These are phyloP conservation scores for Coleophora flavipennella DNA, from an alignment of 2,888 invertebrate genomes.

Conservation along the genomic window DNA sequence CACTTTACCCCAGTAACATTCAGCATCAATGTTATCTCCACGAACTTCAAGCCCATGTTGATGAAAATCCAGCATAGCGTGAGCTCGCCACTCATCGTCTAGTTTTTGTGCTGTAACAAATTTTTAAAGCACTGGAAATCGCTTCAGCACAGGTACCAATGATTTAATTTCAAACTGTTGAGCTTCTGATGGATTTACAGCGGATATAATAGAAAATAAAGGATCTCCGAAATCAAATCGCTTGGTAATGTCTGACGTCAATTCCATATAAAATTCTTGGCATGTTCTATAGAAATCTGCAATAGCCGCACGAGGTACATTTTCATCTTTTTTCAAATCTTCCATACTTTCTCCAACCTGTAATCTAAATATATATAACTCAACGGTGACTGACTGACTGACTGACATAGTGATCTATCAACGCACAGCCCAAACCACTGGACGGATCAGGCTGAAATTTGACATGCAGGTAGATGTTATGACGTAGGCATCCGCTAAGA, in stretches of 20 bases:
- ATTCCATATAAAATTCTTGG: not conserved
- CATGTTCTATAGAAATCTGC: not conserved
- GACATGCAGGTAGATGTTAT: no score
- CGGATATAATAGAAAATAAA: not conserved
- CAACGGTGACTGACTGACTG: no score
- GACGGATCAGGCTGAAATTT: no score
- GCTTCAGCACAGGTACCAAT: not conserved
- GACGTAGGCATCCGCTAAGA: no score
- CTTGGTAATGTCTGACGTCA: not conserved
- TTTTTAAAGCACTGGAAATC: not conserved
- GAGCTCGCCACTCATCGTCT: no score
- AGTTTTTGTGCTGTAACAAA: not conserved
- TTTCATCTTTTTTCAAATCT: not conserved
- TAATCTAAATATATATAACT: no score
- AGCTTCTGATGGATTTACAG: not conserved
- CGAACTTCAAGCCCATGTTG: not conserved
- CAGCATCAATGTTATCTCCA: not conserved
- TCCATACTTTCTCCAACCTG: not conserved
- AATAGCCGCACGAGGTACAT: not conserved
- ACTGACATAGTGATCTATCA: no score
- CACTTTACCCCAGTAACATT: no score
- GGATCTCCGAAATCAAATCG: conserved; percentile 3
- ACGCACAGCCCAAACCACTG: no score
- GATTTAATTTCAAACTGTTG: not conserved
- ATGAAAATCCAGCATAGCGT: conserved; percentile 1